Evolutionary conservation across 1,140 invertebrate species (phyloP).

Genomic region (Hirudo medicinalis): DNA sequence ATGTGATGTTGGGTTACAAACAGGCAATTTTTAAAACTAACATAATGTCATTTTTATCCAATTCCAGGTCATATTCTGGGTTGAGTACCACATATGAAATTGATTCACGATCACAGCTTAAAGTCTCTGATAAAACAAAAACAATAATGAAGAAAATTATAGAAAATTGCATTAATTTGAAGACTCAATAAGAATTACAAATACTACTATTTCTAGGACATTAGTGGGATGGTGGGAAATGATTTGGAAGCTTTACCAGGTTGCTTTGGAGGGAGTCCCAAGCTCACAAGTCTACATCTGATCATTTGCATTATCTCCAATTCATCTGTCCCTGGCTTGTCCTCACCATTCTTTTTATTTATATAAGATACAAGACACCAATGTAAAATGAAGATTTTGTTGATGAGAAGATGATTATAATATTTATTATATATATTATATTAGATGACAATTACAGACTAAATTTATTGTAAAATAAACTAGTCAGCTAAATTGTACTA

Average conservation of each 20-base stretch:
- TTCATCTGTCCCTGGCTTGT: conserved; percentile 74
- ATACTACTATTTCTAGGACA: conserved; percentile 2
- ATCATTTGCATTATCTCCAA: conserved; percentile 89
- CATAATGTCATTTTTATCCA: conserved; percentile 91
- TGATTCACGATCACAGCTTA: conserved; percentile 55
- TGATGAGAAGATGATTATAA: no score
- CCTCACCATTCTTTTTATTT: conserved; percentile 45
- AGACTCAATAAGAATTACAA: conserved; percentile 5
- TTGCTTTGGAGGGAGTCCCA: conserved; percentile 72
- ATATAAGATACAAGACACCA: neutral
- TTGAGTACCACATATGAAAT: conserved; percentile 97
- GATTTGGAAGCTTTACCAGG: conserved; percentile 45
- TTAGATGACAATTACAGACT: neutral
- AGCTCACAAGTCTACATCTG: conserved; percentile 76
- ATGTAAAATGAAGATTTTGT: neutral
- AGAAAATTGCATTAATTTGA: neutral
- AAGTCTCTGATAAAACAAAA: conserved; percentile 53
- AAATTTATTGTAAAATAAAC: conserved; percentile 32
- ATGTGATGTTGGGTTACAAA: neutral
- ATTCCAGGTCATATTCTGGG: conserved; percentile 85
- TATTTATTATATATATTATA: no score
- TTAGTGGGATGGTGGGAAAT: no score
- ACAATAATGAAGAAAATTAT: neutral
- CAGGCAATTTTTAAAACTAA: conserved; percentile 46
- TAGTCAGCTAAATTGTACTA: conserved; percentile 24